phyloP scores from a whole-genome alignment of 2,797 vertebrate genomes.

The Acanthurus leucopareius region DNA sequence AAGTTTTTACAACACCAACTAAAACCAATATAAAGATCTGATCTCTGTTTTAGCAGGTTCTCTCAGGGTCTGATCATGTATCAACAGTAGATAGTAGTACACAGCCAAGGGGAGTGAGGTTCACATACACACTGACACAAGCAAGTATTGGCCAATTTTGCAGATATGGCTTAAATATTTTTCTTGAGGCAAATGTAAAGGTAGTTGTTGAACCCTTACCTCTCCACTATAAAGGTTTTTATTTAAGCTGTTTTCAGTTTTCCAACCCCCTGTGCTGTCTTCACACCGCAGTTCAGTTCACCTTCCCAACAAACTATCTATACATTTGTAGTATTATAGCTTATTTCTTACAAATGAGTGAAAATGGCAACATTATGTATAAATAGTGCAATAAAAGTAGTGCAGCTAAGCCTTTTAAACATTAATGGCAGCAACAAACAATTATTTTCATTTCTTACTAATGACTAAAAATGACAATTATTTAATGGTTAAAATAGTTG shows the following conservation, averaged over 20 bases:
- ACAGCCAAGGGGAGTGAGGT: slow-evolving; percentile 9
- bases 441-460: not conserved
- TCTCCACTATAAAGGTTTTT: no score
- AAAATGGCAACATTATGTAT: not conserved
- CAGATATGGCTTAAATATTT: not conserved
- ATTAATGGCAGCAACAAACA: not conserved
- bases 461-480: not conserved
- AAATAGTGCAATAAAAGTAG: not conserved
- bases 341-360: not conserved
- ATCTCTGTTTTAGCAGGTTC: not conserved
- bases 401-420: not conserved
- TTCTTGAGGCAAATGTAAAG: not conserved
- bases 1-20: slow-evolving; percentile 31
- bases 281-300: not conserved
- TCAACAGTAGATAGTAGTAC: not conserved
- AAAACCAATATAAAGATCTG: not conserved
- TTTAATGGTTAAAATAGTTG: not conserved
- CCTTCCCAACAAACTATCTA: not conserved
- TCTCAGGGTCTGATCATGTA: slow-evolving; percentile 8
- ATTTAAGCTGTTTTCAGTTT: not conserved
- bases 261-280: not conserved
- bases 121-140: slow-evolving; percentile 13
- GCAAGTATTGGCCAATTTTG: not conserved
- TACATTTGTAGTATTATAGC: not conserved
- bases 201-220: not conserved